phyloP scores from a whole-genome alignment of 2,797 vertebrate genomes.

The Cuniculus paca region DNA sequence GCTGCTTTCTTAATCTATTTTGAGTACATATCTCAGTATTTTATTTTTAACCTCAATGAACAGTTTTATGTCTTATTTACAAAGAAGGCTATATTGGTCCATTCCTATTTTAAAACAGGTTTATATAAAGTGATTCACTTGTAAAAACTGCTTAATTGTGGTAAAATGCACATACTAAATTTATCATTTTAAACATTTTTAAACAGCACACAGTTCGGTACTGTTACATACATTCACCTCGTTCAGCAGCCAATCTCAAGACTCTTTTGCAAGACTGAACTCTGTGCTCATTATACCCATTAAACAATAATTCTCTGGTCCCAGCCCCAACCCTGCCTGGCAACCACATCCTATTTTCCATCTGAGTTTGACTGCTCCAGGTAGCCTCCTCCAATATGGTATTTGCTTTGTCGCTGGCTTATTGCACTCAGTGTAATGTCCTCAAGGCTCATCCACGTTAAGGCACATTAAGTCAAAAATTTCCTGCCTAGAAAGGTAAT shows the following conservation, averaged over 20 bases:
- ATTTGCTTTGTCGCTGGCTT: slow-evolving; percentile 11
- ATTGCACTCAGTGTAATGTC: neutral
- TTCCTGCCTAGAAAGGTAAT: neutral
- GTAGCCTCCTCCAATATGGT: neutral
- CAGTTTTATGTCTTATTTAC: slow-evolving; percentile 8
- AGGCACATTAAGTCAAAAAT: slow-evolving; percentile 10
- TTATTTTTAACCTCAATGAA: slow-evolving; percentile 38
- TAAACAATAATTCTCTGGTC: neutral
- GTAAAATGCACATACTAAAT: neutral
- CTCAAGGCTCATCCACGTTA: neutral
- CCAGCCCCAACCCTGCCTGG: neutral
- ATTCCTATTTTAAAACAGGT: slow-evolving; percentile 43
- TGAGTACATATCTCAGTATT: slow-evolving; percentile 7
- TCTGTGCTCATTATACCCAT: neutral
- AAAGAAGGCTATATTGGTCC: neutral
- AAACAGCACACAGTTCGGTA: neutral
- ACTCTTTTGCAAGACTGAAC: slow-evolving; percentile 27
- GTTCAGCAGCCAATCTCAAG: neutral
- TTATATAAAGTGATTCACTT: slow-evolving; percentile 29
- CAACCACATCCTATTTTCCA: neutral
- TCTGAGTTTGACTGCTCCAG: neutral
- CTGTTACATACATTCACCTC: neutral
- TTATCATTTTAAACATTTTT: slow-evolving; percentile 1
- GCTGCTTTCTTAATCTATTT: slow-evolving; percentile 35
- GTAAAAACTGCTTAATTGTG: neutral